Evolutionary conservation across 2,113 vertebrate species (phyloP), one percentile per base, ranked within the genome.

Genomic region (Pungitius pungitius): DNA sequence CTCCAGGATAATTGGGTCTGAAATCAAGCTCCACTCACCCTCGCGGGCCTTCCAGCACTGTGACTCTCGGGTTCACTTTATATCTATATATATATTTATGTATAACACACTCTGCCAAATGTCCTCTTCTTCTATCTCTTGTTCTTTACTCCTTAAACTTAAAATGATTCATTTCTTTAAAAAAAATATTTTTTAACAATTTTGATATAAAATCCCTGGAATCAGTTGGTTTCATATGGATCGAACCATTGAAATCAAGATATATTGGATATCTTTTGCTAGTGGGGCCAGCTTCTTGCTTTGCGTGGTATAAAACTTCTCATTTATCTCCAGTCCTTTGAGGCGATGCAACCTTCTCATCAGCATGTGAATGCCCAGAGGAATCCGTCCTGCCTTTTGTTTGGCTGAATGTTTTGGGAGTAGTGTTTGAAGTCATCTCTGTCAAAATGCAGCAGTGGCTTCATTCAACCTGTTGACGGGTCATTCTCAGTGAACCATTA

Each of bases 1-100:
- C 86, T 84, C 72, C 57, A 78, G 82, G 73, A 85, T 90, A 90
- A 92, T 88, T 87, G 75, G 57, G 80, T 87, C 84, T 88, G 85
- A 90, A 89, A 91, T 88, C 69, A 89, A 87, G 87, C 80, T 85
- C 86, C 56, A 1, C 60, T 78, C 72, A 30, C 64, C 75, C 82
- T 71, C 43, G 6, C 33, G 68, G 72, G 81, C 83, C 83, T 83
- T 75, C 77, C 73, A 67, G 70, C 73, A 45, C 69, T 56, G 78
- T 67, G 60, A 68, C 54, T 35, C 35, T 58, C 40, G 2, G 61
- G 65, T 55, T 71, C 49, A 55, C 64, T 70, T 83, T 74, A 72
- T 71, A 74, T 80, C 33, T 69, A 77, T 66, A 82, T 12, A 51
- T 11, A 11, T 22, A 3, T n/a, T 1, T 49, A 10, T 49, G 3